phyloP scores from a whole-genome alignment of 1,140 invertebrate species.

The Macrotrachela quadricornifera region DNA sequence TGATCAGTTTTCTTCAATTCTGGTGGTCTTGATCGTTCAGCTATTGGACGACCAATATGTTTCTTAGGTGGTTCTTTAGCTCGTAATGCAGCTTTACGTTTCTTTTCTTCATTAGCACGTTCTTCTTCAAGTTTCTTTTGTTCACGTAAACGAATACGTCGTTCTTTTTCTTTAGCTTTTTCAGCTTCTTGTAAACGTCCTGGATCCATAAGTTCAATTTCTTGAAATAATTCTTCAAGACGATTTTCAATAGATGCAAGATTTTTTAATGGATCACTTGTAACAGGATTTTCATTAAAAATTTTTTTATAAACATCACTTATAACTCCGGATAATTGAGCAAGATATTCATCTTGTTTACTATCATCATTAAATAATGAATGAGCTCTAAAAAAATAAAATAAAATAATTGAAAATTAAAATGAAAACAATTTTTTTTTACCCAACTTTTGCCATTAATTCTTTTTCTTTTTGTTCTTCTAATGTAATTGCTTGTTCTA shows the following conservation, averaged over 20 bases:
- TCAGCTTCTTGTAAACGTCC: constrained; percentile 31
- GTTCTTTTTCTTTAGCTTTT: constrained; percentile 32
- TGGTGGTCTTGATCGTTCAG: constrained; percentile 28
- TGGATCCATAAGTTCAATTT: constrained; percentile 29
- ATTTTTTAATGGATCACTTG: constrained; percentile 27
- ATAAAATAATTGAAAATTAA: too few relatives aligned
- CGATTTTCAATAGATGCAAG: constrained; percentile 31
- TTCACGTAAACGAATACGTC: constrained; percentile 26
- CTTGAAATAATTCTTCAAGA: constrained; percentile 30
- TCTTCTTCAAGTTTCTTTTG: constrained; percentile 28
- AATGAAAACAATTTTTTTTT: too few relatives aligned
- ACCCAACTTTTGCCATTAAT: constrained; percentile 13
- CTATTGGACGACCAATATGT: constrained; percentile 26
- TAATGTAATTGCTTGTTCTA: constrained; percentile 21
- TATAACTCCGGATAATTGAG: background rate
- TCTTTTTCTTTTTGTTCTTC: constrained; percentile 26
- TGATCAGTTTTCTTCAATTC: constrained; percentile 25
- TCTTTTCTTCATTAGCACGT: constrained; percentile 27
- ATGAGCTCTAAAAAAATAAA: background rate
- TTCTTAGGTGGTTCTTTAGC: constrained; percentile 31
- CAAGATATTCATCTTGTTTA: background rate
- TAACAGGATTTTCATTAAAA: background rate
- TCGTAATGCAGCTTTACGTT: constrained; percentile 25
- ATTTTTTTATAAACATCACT: background rate
- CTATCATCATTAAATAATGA: constrained; percentile 1